phyloP scores from a whole-genome alignment of 2,797 vertebrate genomes.

The Malacoraja senta region DNA sequence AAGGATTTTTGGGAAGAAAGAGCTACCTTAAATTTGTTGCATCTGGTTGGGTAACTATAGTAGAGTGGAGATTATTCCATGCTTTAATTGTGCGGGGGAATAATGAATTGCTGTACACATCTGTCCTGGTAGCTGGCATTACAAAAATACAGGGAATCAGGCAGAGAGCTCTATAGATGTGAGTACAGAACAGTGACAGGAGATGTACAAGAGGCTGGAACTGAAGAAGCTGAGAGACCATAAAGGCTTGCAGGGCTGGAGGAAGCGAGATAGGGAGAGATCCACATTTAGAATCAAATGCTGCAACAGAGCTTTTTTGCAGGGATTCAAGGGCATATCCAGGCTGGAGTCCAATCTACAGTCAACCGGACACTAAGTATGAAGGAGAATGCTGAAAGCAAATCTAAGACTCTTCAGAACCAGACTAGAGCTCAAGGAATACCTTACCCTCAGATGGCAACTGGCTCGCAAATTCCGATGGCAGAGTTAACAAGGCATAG shows the following conservation, averaged over 20 bases:
- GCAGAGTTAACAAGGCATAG: conserved; percentile 89
- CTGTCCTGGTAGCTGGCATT: too few relatives aligned
- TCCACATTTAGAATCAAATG: background rate
- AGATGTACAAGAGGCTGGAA: background rate
- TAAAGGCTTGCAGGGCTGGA: background rate
- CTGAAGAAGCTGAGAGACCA: background rate
- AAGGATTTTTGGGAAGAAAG: too few relatives aligned
- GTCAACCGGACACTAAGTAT: background rate
- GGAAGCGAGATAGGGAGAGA: background rate
- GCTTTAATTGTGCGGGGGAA: too few relatives aligned
- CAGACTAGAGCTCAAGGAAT: background rate
- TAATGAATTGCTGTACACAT: too few relatives aligned
- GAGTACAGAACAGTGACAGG: background rate
- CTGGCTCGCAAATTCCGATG: conserved; percentile 93
- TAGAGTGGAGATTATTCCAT: too few relatives aligned
- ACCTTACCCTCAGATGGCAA: conserved; percentile 86
- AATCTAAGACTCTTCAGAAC: background rate
- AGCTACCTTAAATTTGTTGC: too few relatives aligned
- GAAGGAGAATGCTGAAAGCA: background rate
- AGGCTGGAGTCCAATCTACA: background rate
- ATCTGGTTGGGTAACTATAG: too few relatives aligned
- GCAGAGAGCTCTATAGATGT: background rate
- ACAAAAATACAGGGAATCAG: background rate
- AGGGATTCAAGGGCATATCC: background rate
- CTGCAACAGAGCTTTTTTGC: background rate